Conservation (phyloP, 2,113 vertebrate species). For the Triplophysa rosa region DNA sequence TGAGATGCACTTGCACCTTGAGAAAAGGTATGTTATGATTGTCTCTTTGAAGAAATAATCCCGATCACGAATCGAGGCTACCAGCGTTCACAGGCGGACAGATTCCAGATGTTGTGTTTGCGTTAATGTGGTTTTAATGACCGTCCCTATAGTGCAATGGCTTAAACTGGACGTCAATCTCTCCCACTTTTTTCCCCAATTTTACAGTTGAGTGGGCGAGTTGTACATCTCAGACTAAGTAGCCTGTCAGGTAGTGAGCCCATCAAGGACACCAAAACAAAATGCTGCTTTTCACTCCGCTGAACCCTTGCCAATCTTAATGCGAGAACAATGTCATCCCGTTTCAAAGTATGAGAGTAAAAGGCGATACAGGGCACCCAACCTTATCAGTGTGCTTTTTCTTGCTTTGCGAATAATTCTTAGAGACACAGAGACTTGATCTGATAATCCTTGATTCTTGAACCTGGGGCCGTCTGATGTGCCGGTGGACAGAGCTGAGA, state of each 20-base stretch:
- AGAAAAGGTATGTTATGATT: not conserved
- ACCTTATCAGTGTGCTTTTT: constrained; percentile 1
- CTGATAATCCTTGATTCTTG: constrained; percentile 25
- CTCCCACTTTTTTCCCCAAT: constrained; percentile 59
- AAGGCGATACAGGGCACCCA: not conserved
- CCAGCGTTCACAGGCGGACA: not conserved
- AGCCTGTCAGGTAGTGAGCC: constrained; percentile 41
- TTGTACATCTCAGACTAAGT: constrained; percentile 53
- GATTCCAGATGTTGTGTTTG: constrained; percentile 75
- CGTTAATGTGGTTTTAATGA: constrained; percentile 80
- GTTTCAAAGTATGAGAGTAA: not conserved
- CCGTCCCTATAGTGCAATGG: constrained; percentile 69
- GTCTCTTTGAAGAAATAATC: constrained; percentile 15
- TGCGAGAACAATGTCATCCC: not conserved
- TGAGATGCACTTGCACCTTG: constrained; percentile 3
- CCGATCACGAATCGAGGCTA: constrained; percentile 2
- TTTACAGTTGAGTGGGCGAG: constrained; percentile 64
- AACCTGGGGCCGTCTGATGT: not conserved
- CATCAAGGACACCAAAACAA: constrained; percentile 35
- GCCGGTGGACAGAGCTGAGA: constrained; percentile 11
- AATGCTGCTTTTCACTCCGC: constrained; percentile 16
- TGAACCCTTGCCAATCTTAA: constrained; percentile 15
- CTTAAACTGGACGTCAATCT: constrained; percentile 64
- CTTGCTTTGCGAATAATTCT: constrained; percentile 10
- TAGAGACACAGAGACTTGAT: constrained; percentile 4